phyloP scores from a whole-genome alignment of 2,113 vertebrate genomes.

The Clupea harengus region DNA sequence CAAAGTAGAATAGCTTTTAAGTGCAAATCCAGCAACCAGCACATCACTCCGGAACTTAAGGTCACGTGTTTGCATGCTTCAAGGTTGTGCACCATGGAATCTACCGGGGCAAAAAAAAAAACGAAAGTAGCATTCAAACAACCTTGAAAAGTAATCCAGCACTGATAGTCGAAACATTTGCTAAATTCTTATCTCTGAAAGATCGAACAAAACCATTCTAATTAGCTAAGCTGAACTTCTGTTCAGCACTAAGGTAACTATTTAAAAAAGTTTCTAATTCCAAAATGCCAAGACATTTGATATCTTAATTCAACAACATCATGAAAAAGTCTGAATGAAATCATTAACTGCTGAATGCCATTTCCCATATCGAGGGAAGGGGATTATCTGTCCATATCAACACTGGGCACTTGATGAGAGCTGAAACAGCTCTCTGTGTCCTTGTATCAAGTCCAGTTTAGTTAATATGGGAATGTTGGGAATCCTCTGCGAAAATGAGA shows the following conservation, averaged over 20 bases:
- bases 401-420: slow-evolving; percentile 32
- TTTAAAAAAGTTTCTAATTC: not conserved
- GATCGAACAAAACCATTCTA: not conserved
- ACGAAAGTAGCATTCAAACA: not conserved
- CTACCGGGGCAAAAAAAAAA: not conserved
- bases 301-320: not conserved
- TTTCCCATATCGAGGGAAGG: not conserved
- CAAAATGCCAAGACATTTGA: not conserved
- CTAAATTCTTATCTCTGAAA: not conserved
- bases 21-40: slow-evolving; percentile 51
- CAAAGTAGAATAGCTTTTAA: slow-evolving; percentile 55
- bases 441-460: slow-evolving; percentile 4
- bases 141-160: not conserved
- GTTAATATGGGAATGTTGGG: not conserved
- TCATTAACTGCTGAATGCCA: not conserved
- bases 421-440: not conserved
- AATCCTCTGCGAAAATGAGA: not conserved
- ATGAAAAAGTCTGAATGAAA: not conserved
- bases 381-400: slow-evolving; percentile 32
- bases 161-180: not conserved
- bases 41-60: slow-evolving; percentile 28
- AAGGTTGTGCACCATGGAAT: not conserved
- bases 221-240: too few relatives aligned
- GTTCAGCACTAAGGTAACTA: not conserved
- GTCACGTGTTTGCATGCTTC: slow-evolving; percentile 25